Percentiles rank a stretch among this genome's conserved stretches.
phyloP scores from a whole-genome alignment of 2,888 invertebrate species.

The Leptopterna dolabrata region DNA sequence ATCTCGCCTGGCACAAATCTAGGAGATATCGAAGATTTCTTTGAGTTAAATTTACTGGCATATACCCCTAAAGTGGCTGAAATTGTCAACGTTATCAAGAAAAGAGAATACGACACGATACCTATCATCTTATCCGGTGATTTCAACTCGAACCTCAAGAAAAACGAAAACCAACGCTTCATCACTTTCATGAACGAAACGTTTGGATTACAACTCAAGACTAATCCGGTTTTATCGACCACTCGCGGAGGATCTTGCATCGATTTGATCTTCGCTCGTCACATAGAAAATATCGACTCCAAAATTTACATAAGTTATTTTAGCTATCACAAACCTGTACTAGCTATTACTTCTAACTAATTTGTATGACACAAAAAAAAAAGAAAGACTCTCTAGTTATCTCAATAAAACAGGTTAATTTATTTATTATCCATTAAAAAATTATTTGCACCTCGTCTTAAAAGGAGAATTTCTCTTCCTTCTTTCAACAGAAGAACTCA shows the following conservation, averaged over 20 bases:
- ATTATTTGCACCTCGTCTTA: too few relatives aligned
- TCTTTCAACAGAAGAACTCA: too few relatives aligned
- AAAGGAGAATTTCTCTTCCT: too few relatives aligned
- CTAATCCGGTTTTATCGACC: neutral
- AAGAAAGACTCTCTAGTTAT: too few relatives aligned
- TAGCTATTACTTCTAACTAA: neutral
- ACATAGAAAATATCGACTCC: neutral
- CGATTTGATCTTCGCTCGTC: neutral
- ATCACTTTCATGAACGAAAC: neutral
- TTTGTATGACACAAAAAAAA: too few relatives aligned
- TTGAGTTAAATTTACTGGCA: neutral
- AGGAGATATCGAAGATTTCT: neutral
- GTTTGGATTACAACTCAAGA: too few relatives aligned
- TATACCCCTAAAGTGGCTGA: neutral
- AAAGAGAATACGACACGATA: neutral
- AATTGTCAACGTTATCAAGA: neutral
- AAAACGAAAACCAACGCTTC: neutral
- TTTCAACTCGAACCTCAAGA: neutral
- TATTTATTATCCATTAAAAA: too few relatives aligned
- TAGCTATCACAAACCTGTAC: constrained; percentile 11
- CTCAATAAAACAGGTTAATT: too few relatives aligned
- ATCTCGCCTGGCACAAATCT: neutral
- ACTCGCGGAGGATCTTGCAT: constrained; percentile 16
- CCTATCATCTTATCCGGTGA: neutral
- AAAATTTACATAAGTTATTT: neutral